These are phyloP conservation scores for Drosophila serrata DNA, from an alignment of 1,140 invertebrate species.

Conservation along the genomic window DNA sequence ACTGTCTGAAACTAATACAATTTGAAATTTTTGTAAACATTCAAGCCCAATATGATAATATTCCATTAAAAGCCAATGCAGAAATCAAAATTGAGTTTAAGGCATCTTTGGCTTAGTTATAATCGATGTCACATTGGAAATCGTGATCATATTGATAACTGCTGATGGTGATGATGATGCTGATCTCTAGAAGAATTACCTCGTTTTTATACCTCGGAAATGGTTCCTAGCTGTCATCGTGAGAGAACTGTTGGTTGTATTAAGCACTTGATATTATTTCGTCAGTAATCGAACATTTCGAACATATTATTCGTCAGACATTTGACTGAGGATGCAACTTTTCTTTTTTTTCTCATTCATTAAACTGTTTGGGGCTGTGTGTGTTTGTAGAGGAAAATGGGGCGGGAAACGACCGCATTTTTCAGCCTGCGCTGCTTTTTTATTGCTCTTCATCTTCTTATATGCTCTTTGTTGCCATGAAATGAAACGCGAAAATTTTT, in stretches of 20 bases:
- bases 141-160: too few species aligned
- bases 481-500: slow-evolving; percentile 82
- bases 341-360: slow-evolving; percentile 9
- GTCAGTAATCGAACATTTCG: slow-evolving; percentile 56
- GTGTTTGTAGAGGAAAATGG: slow-evolving; percentile 6
- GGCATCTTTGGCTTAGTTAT: too few species aligned
- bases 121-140: too few species aligned
- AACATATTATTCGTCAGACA: slow-evolving; percentile 55
- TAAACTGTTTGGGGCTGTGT: slow-evolving; percentile 17
- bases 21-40: too few species aligned
- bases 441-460: slow-evolving; percentile 42
- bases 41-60: too few species aligned
- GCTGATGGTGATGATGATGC: too few species aligned
- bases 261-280: slow-evolving; percentile 59
- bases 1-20: too few species aligned
- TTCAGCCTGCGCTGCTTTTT: slow-evolving; percentile 43
- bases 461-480: slow-evolving; percentile 64
- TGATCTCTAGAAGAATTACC: too few species aligned
- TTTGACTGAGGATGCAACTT: slow-evolving; percentile 58
- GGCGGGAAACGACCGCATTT: slow-evolving; percentile 63
- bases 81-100: too few species aligned
- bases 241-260: slow-evolving; percentile 19
- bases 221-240: too few species aligned
- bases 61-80: too few species aligned
- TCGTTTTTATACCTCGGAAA: too few species aligned